Base-by-base conservation (phyloP, 2,797 vertebrate genomes). In the Onychomys torridus region DNA sequence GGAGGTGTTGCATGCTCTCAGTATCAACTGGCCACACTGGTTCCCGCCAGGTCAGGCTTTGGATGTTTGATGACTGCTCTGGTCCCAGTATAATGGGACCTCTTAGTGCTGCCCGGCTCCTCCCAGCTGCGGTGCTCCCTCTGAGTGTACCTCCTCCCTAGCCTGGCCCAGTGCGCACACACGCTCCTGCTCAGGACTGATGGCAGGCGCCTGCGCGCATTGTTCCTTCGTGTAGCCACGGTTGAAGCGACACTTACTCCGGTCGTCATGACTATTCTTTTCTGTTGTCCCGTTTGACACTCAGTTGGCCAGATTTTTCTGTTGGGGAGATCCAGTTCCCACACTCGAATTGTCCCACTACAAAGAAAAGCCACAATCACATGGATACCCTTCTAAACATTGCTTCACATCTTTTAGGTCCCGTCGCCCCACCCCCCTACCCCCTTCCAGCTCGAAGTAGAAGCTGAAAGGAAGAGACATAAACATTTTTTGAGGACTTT, bases 291-390 rank as follows among this genome's bases (percentile, higher is more conserved):
- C 0, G 95, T 98, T 87, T 98, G 98, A 97, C 99, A 99, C 34
- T 99, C 99, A 0, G 97, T 99, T 0, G 99, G 98, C 71, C 97
- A 97, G 93, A 99, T 99, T 98, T 99, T 99, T 98, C 99, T 98
- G 32, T 99, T 99, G 13, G 91, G 88, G 23, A 99, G 95, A 97
- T 99, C 99, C 86, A 99, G 96, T 96, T 99, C 99, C 99, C 99
- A 99, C 0, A 99, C 98, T 69, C 99, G 98, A 94, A 99, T 92
- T 23, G 99, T 99, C 82, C 98, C 98, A 13, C 99, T 99, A 59
- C 13, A 84, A 96, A 65, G 32, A 23, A 90, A 97, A 87, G 16
- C 93, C 59, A 88, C n/a, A 94, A 79, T 97, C 40, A 93, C 90
- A 83, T 46, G 17, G 49, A 63, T 6, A 71, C 0, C 52, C 61